phyloP scores from a whole-genome alignment of 2,888 invertebrate genomes.

The Gryllus longicercus region DNA sequence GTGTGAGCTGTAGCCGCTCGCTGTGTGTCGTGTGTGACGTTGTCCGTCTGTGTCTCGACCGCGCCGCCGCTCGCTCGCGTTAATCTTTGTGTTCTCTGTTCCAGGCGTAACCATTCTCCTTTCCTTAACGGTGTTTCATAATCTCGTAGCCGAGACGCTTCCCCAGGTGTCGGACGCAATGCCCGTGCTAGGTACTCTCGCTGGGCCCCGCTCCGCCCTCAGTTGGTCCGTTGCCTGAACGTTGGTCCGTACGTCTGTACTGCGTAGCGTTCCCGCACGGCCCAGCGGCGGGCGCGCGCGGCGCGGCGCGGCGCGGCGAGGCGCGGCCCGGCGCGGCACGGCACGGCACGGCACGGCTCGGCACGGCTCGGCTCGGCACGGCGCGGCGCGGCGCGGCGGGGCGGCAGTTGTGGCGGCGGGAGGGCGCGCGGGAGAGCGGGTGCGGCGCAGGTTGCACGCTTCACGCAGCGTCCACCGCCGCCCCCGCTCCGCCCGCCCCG shows the following conservation, averaged over 20 bases:
- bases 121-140: conserved; percentile 56
- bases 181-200: conserved; percentile 50
- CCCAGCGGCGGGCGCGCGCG: background rate
- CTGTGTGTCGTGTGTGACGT: conserved; percentile 20
- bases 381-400: background rate
- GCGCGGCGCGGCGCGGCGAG: background rate
- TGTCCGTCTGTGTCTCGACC: background rate
- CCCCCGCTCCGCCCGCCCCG: background rate
- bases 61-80: conserved; percentile 25
- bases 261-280: conserved; percentile 17
- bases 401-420: background rate
- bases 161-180: conserved; percentile 55
- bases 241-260: background rate
- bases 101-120: conserved; percentile 57
- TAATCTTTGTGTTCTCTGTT: conserved; percentile 41
- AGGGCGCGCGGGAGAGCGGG: background rate
- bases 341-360: background rate
- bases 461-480: background rate
- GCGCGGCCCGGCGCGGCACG: background rate
- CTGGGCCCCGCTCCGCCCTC: conserved; percentile 26
- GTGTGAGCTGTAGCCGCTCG: conserved; percentile 21
- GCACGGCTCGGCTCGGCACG: background rate
- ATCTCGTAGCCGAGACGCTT: conserved; percentile 56
- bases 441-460: background rate
- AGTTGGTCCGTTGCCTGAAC: conserved; percentile 23